A percentile compares a stretch with the other conserved stretches of the same genome.
phyloP scores from a whole-genome alignment of 2,113 vertebrate species.

The Chamaea fasciata region DNA sequence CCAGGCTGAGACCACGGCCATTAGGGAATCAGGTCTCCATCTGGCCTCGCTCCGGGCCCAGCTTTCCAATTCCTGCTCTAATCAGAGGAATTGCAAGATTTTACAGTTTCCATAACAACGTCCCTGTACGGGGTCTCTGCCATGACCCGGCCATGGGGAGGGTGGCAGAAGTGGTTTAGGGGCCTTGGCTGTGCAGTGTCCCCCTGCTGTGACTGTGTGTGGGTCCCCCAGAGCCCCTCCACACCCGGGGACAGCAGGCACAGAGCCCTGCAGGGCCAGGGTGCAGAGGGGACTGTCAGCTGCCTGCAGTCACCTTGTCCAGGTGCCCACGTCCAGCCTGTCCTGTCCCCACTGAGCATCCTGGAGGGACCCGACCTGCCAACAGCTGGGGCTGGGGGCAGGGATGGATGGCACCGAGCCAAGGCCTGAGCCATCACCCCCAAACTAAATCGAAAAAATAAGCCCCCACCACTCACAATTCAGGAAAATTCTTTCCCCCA shows the following conservation, averaged over 20 bases:
- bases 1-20: not conserved
- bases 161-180: rapidly evolving
- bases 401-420: not conserved
- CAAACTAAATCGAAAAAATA: not conserved
- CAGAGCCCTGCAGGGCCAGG: not conserved
- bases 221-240: not conserved
- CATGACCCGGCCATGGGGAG: rapidly evolving
- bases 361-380: rapidly evolving
- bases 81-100: conserved; percentile 53
- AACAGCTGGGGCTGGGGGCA: not conserved
- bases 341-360: rapidly evolving
- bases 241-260: rapidly evolving
- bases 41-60: not conserved
- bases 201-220: rapidly evolving
- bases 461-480: not conserved
- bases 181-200: rapidly evolving
- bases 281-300: rapidly evolving
- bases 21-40: conserved; percentile 66
- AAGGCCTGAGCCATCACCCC: not conserved
- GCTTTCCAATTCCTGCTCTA: conserved; percentile 52
- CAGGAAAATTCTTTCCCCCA: not conserved
- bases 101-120: conserved; percentile 46
- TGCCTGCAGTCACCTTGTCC: rapidly evolving
- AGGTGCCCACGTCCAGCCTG: rapidly evolving
- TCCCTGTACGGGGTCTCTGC: not conserved